Evolutionary conservation across 2,888 invertebrate genomes (phyloP).

Genomic region (Caenorhabditis sp.): DNA sequence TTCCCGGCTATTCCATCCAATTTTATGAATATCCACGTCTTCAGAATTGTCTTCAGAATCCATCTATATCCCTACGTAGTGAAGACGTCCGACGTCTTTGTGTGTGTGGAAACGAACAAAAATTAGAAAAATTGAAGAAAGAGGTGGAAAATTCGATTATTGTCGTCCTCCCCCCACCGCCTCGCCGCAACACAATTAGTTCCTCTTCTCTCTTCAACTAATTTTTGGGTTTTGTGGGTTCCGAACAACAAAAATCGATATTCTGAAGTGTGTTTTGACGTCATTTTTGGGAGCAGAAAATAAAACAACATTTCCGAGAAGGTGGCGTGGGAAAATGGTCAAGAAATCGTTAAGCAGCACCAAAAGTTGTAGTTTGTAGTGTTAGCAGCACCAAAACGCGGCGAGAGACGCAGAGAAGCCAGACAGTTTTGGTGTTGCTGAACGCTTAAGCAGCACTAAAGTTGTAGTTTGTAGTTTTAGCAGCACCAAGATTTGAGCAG

Average conservation of each 20-base stretch:
- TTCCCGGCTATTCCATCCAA: too few species aligned
- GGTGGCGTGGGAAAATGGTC: not conserved
- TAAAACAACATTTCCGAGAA: too few species aligned
- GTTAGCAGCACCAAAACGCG: too few species aligned
- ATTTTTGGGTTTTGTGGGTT: constrained; percentile 18
- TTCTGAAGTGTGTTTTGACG: constrained; percentile 28
- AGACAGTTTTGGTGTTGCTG: not conserved
- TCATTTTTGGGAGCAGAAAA: not conserved
- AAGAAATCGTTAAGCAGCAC: not conserved
- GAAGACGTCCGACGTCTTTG: not conserved
- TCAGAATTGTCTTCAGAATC: not conserved
- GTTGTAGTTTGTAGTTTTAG: too few species aligned
- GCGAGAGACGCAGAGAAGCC: too few species aligned
- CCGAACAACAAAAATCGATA: constrained; percentile 5
- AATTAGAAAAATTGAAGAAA: constrained; percentile 1
- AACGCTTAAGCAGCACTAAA: not conserved
- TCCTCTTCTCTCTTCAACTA: constrained; percentile 1
- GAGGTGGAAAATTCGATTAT: constrained; percentile 44
- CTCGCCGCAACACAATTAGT: constrained; percentile 39
- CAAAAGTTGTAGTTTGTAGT: not conserved
- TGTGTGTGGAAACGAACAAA: not conserved
- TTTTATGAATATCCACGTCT: constrained; percentile 6
- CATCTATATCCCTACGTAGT: too few species aligned
- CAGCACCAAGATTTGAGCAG: too few species aligned
- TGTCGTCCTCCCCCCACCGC: constrained; percentile 12